Evolutionary conservation across 30 jellyfish, hydroid and myxozoan genomes (phyloP), one percentile per base, ranked within the genome.

Genomic region (Nemopilema nomurai): DNA sequence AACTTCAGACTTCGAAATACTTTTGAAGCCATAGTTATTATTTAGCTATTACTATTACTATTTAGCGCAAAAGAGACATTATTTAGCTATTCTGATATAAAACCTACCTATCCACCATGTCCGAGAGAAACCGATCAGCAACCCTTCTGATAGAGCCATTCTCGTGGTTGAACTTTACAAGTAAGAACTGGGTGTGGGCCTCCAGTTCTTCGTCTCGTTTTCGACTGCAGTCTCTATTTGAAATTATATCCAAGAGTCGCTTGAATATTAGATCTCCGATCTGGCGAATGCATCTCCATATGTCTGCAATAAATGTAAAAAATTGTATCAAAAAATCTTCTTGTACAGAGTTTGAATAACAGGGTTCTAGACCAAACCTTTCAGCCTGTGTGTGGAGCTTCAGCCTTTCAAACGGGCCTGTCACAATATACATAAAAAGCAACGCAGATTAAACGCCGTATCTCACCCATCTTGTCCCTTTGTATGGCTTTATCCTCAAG

Each of bases 401-500:
- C n/a, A n/a, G n/a, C n/a, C n/a, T n/a, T n/a, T n/a, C n/a, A n/a
- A n/a, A n/a, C n/a, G n/a, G n/a, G n/a, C n/a, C n/a, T n/a, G n/a
- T n/a, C n/a, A n/a, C n/a, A n/a, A n/a, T n/a, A n/a, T n/a, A n/a
- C n/a, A n/a, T n/a, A n/a, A n/a, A n/a, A n/a, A n/a, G n/a, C n/a
- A n/a, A n/a, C n/a, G n/a, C n/a, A n/a, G n/a, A n/a, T n/a, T n/a
- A n/a, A n/a, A n/a, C n/a, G n/a, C n/a, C n/a, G 16, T 16, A 28
- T 21, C 88, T 76, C 25, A 93, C 98, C 98, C 67, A 71, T 57
- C 74, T 94, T 94, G 73, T 89, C 96, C 77, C 87, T 80, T 41
- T 94, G 97, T 4, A 94, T 84, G 1, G 99, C 99, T 76, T 96
- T 85, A 70, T 94, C 99, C 74, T 94, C 97, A 20, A 94, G 72